Conservation (phyloP, 2,797 vertebrate species). For the Anabas testudineus region DNA sequence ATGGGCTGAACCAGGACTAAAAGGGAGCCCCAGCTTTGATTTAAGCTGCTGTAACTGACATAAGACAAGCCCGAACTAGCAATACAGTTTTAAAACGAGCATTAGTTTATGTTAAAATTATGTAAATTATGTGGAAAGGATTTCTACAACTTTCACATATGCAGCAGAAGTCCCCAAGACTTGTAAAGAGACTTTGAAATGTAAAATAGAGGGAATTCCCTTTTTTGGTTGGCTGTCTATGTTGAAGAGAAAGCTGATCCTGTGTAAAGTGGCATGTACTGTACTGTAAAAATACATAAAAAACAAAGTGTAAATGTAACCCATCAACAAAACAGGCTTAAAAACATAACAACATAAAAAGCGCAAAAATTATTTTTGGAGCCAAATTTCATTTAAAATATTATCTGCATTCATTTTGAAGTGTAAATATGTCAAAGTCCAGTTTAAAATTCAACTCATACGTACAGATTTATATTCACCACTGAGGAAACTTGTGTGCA, state of each 20-base stretch:
- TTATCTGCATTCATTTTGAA: not conserved
- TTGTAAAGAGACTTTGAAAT: not conserved
- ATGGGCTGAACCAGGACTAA: not conserved
- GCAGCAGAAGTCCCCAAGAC: not conserved
- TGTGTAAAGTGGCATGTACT: not conserved
- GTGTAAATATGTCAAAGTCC: not conserved
- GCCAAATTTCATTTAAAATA: not conserved
- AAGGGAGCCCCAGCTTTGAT: slow-evolving; percentile 7
- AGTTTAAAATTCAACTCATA: slow-evolving; percentile 24
- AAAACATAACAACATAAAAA: too few relatives aligned
- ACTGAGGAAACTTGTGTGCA: slow-evolving; percentile 13
- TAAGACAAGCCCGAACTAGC: slow-evolving; percentile 9
- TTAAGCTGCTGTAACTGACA: slow-evolving; percentile 3
- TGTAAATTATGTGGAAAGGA: not conserved
- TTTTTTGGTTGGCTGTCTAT: not conserved
- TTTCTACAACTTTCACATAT: not conserved
- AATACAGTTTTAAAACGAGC: not conserved
- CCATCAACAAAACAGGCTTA: too few relatives aligned
- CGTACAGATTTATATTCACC: slow-evolving; percentile 33
- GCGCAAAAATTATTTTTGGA: not conserved
- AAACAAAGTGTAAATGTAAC: not conserved
- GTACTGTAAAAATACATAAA: not conserved
- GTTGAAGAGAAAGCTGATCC: not conserved
- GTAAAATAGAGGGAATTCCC: not conserved
- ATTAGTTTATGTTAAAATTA: not conserved